Evolutionary conservation across 2,113 vertebrate genomes (phyloP).

Genomic region (Cacatua alba): DNA sequence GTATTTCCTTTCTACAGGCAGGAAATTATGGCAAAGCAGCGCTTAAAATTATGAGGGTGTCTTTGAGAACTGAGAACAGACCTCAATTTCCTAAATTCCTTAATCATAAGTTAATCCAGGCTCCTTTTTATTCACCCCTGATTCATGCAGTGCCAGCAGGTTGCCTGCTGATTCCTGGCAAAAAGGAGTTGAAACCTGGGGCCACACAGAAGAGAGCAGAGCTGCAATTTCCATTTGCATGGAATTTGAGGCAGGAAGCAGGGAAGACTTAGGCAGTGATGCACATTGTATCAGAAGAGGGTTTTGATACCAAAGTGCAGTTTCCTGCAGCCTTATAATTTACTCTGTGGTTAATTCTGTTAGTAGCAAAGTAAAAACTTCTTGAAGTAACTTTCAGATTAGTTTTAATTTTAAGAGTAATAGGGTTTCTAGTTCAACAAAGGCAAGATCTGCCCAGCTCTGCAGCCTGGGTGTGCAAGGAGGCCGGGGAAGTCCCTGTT

Average conservation of each 20-base stretch:
- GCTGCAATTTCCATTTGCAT: background rate
- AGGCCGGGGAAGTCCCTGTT: conserved; percentile 2
- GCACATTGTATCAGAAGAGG: background rate
- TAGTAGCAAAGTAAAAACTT: background rate
- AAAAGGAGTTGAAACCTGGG: background rate
- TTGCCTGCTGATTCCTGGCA: background rate
- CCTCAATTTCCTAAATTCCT: background rate
- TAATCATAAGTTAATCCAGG: background rate
- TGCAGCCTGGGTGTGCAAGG: background rate
- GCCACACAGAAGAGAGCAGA: background rate
- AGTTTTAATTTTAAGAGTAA: background rate
- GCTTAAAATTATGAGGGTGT: background rate
- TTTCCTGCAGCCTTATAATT: background rate
- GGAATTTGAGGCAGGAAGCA: background rate
- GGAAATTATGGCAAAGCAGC: background rate
- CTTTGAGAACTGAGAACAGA: background rate
- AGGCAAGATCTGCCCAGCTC: background rate
- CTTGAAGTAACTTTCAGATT: background rate
- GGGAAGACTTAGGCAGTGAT: background rate
- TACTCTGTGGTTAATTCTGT: background rate
- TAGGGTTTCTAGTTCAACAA: background rate
- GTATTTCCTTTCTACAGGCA: background rate
- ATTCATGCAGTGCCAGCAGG: background rate
- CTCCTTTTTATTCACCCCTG: background rate
- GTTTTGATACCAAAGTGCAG: background rate